Evolutionary conservation across 2,888 invertebrate species (phyloP).

Genomic region (Cloeon dipterum): DNA sequence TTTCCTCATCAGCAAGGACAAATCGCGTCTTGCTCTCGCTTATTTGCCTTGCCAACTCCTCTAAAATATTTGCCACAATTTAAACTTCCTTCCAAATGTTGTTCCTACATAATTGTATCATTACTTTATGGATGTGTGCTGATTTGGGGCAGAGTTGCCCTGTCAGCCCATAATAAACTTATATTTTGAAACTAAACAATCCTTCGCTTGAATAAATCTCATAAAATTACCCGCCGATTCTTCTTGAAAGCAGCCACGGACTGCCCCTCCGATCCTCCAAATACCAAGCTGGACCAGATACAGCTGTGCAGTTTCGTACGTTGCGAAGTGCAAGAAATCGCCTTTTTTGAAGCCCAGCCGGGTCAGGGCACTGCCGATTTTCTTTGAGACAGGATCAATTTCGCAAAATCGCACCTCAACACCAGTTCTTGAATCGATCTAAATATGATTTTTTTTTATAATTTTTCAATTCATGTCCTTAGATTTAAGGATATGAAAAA

Average conservation of each 20-base stretch:
- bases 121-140: too few species aligned
- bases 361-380: constrained; percentile 5
- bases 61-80: too few species aligned
- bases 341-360: constrained; percentile 5
- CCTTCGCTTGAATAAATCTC: too few species aligned
- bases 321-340: constrained; percentile 5
- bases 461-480: too few species aligned
- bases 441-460: background rate
- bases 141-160: too few species aligned
- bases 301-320: constrained; percentile 5
- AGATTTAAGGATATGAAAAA: too few species aligned
- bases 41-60: constrained; percentile 1
- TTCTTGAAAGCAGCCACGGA: constrained; percentile 4
- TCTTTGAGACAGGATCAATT: constrained; percentile 4
- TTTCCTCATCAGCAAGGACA: constrained; percentile 4
- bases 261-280: constrained; percentile 7
- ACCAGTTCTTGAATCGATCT: constrained; percentile 3
- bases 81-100: too few species aligned
- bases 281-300: constrained; percentile 5
- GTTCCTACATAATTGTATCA: too few species aligned
- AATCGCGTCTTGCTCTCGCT: constrained; percentile 2
- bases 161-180: too few species aligned
- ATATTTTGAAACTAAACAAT: too few species aligned
- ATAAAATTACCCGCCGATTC: constrained; percentile 4
- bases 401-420: constrained; percentile 4